Base-by-base conservation (phyloP, 2,888 invertebrate species). In the Harpagoxenus sublaevis region DNA sequence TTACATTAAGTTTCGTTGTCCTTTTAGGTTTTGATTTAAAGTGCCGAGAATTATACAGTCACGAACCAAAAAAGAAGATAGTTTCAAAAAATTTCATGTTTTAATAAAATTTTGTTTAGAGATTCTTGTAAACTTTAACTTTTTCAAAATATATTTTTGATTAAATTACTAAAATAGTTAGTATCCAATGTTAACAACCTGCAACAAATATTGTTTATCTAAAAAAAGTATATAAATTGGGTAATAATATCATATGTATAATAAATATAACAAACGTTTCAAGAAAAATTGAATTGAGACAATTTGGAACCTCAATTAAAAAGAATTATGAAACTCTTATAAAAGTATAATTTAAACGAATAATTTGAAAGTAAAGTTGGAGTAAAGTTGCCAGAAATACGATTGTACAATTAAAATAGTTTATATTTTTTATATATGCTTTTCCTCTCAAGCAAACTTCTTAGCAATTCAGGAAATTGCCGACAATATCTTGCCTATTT, bases 141-240 rank as follows among this genome's bases (percentile, higher is more conserved):
- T 65, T 9, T 35, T 63, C 28, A 39, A 5, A 4, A 77, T 48
- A 9, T 73, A 12, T 8, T 39, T 53, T 31, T 35, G 1, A 62
- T 31, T 62, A 48, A 45, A 31, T 62, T 31, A 71, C 10, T 1
- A 70, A 70, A 51, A 68, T 53, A 73, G 42, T 57, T 28, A 42
- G 57, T 28, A 10, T 28, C 5, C 10, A 28, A 6, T 12, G 28
- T 42, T 55, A 55, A 42, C 0, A 55, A 71, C 35, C 10, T 71
- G 3, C 23, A 35, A 70, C 3, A 51, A 71, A 39, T 39, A 18
- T 55, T 53, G 8, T 18, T 23, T 53, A 2, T 39, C 6, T 73
- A 18, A 18, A 28, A 55, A 28, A 42, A 42, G 18, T 57, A 55
- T 28, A 31, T 68, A 57, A 60, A 42, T 68, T 48, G 0, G 23